Evolutionary conservation across 2,888 invertebrate species (phyloP).

Genomic region (Cremastobaeus sp.): DNA sequence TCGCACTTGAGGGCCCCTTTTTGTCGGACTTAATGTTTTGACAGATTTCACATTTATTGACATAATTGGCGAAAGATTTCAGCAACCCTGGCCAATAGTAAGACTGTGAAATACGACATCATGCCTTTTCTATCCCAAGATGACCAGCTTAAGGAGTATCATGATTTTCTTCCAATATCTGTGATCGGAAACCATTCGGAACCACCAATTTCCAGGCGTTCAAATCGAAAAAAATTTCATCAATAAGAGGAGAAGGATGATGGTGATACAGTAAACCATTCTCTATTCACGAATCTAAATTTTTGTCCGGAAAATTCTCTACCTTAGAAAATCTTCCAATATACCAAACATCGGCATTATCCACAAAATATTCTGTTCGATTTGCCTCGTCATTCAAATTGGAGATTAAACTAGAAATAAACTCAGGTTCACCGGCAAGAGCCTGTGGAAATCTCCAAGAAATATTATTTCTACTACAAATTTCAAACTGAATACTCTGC

Average conservation of each 20-base stretch:
- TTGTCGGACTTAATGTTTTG: too few species aligned
- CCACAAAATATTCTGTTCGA: too few species aligned
- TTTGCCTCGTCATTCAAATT: too few species aligned
- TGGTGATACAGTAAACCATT: neutral
- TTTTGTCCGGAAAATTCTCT: neutral
- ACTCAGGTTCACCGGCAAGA: neutral
- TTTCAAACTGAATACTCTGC: neutral
- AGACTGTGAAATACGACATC: too few species aligned
- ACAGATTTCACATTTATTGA: too few species aligned
- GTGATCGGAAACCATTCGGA: too few species aligned
- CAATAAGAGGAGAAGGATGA: neutral
- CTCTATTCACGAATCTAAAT: neutral
- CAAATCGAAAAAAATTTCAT: neutral
- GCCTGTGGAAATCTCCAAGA: neutral
- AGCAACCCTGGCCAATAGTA: too few species aligned
- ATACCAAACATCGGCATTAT: slow-evolving; percentile 1
- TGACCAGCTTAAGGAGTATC: too few species aligned
- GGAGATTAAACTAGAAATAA: neutral
- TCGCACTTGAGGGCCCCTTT: too few species aligned
- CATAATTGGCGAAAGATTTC: too few species aligned
- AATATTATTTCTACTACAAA: slow-evolving; percentile 1
- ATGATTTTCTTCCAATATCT: too few species aligned
- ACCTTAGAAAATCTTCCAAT: neutral
- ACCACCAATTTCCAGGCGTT: neutral
- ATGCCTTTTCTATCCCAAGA: too few species aligned